Evolutionary conservation across 2,797 vertebrate species (phyloP).

Genomic region (Phylloscopus collybita): DNA sequence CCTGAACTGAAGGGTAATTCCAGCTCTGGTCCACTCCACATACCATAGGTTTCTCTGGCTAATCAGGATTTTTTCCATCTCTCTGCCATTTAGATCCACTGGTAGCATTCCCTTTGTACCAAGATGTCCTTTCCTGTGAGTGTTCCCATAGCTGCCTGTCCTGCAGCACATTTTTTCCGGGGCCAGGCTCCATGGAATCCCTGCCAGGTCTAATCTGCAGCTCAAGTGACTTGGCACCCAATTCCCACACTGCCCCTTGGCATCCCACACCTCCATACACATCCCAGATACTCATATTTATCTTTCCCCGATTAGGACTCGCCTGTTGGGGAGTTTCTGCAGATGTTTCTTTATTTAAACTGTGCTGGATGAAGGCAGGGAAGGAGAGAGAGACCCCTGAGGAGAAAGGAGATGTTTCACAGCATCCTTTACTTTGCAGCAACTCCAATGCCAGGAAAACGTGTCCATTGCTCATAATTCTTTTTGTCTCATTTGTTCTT

Average conservation of each 20-base stretch:
- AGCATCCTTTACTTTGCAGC: slow-evolving; percentile 26
- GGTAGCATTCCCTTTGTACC: fast-evolving
- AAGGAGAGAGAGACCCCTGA: slow-evolving; percentile 47
- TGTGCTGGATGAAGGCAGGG: slow-evolving; percentile 43
- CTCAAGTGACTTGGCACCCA: not conserved
- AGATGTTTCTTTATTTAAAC: slow-evolving; percentile 74
- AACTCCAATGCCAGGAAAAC: slow-evolving; percentile 47
- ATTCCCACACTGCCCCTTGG: not conserved
- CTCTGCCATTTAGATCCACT: not conserved
- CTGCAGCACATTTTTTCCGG: not conserved
- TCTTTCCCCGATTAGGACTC: slow-evolving; percentile 16
- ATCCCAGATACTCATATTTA: not conserved
- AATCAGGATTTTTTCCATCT: not conserved
- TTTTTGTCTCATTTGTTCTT: slow-evolving; percentile 49
- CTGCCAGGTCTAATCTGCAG: not conserved
- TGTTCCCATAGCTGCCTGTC: fast-evolving
- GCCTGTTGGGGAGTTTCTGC: not conserved
- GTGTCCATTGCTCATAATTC: not conserved
- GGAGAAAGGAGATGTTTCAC: slow-evolving; percentile 62
- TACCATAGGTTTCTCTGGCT: not conserved
- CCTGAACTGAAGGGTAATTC: not conserved
- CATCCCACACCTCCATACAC: slow-evolving; percentile 9
- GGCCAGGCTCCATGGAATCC: not conserved
- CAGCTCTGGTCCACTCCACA: not conserved
- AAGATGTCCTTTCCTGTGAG: not conserved